Conservation (phyloP, 2,888 invertebrate genomes). For the Heliconius charithonia region DNA sequence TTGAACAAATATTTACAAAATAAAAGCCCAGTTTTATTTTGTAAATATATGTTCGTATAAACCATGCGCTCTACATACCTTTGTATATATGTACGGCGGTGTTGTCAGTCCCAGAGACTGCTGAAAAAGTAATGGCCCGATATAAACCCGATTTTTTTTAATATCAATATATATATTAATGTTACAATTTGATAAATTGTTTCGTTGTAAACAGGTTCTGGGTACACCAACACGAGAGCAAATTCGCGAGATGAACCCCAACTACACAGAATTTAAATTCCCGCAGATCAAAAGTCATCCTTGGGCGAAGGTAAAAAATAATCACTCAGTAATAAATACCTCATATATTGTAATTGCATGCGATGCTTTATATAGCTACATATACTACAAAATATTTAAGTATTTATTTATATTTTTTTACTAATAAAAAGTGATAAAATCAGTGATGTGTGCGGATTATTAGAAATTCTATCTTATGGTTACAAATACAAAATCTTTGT, state of each 20-base stretch:
- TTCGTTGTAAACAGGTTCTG: conserved; percentile 86
- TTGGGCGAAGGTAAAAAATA: conserved; percentile 96
- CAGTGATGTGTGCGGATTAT: background rate
- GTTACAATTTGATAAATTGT: background rate
- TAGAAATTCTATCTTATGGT: no score
- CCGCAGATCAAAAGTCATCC: conserved; percentile 99
- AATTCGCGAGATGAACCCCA: conserved; percentile 99
- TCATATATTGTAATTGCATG: background rate
- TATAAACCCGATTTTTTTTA: no score
- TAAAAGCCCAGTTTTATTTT: no score
- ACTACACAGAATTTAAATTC: conserved; percentile 99
- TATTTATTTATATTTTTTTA: background rate
- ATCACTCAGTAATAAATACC: background rate
- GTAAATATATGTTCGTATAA: no score
- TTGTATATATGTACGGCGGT: no score
- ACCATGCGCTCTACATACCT: no score
- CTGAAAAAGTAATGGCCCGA: no score
- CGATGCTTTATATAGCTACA: background rate
- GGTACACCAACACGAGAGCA: conserved; percentile 99
- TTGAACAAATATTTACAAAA: no score
- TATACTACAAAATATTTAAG: background rate
- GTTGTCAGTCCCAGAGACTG: no score
- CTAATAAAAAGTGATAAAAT: background rate
- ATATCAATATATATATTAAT: no score
- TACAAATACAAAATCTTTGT: background rate